Conservation (phyloP, 1,140 invertebrate species). For the Tetragnatha versicolor region DNA sequence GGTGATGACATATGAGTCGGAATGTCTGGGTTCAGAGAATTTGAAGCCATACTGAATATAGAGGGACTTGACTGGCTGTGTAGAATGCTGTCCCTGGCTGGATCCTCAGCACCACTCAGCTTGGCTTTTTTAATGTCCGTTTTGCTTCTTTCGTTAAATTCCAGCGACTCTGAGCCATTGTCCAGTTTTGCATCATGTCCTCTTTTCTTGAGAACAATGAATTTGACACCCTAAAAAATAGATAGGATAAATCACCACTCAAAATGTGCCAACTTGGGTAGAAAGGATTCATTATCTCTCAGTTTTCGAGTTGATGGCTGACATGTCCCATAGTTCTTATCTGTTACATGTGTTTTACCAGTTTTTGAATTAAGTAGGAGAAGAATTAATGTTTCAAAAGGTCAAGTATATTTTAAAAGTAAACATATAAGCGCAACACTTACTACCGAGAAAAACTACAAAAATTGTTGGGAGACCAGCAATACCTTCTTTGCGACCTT, state of each 20-base stretch:
- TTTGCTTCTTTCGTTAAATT: background rate
- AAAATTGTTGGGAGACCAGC: too few relatives aligned
- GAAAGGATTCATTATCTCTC: too few relatives aligned
- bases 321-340: too few relatives aligned
- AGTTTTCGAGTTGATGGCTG: too few relatives aligned
- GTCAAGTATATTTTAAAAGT: too few relatives aligned
- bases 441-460: too few relatives aligned
- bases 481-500: too few relatives aligned
- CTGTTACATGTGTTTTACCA: too few relatives aligned
- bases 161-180: background rate
- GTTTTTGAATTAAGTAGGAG: too few relatives aligned
- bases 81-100: background rate
- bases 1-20: background rate
- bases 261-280: background rate
- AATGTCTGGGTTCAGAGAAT: background rate
- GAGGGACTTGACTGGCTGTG: constrained; percentile 51
- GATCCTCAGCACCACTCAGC: constrained; percentile 6
- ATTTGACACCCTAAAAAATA: constrained; percentile 40
- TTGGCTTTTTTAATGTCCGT: constrained; percentile 20
- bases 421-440: too few relatives aligned
- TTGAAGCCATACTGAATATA: constrained; percentile 11
- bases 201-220: constrained; percentile 26
- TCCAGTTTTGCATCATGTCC: background rate
- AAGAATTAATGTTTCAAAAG: too few relatives aligned
- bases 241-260: background rate